Base-by-base conservation (phyloP, 1,140 invertebrate species). In the Macrosteles quadrilineatus region DNA sequence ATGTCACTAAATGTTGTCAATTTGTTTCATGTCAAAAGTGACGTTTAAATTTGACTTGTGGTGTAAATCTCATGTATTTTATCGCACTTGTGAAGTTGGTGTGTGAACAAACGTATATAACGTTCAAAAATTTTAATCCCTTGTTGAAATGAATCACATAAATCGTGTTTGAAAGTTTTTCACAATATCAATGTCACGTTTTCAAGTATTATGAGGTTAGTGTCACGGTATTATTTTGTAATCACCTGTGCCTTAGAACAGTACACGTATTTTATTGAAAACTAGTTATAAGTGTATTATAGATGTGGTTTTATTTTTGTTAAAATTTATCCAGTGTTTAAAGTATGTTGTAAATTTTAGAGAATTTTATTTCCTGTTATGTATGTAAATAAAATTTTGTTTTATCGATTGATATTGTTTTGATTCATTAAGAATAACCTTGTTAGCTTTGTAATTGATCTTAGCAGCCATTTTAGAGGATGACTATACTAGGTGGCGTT, bases 271-370 rank as follows among this genome's bases (percentile, higher is more conserved):
- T 29, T 59, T 25, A 21, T 59, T 59, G 32, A 21, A 27, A 59
- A 59, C 12, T 30, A 30, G 55, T 59, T 12, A 21, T 53, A 6
- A 27, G 25, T 59, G 11, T 21, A 27, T 23, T 21, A 59, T 59
- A 59, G 55, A 59, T 27, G 55, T 59, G 55, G 55, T 59, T 59
- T 59, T 59, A 59, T 59, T 59, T 59, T 59, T 59, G 55, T 59
- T 59, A 59, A 59, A n/a, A 59, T 27, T 25, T 59, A 27, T 59
- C n/a, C 14, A 59, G 55, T 59, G 55, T 59, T 59, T 59, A 59
- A 9, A 25, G 14, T 6, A 27, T 59, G 55, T 59, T 59, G 55
- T 27, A 59, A 9, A 27, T n/a, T 19, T 30, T 25, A 6, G 27
- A 11, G n/a, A n/a, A 23, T 25, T 59, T 59, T 59, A 59, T 21